Base-by-base conservation (phyloP, 2,888 invertebrate species). In the Amphimallon solstitiale region DNA sequence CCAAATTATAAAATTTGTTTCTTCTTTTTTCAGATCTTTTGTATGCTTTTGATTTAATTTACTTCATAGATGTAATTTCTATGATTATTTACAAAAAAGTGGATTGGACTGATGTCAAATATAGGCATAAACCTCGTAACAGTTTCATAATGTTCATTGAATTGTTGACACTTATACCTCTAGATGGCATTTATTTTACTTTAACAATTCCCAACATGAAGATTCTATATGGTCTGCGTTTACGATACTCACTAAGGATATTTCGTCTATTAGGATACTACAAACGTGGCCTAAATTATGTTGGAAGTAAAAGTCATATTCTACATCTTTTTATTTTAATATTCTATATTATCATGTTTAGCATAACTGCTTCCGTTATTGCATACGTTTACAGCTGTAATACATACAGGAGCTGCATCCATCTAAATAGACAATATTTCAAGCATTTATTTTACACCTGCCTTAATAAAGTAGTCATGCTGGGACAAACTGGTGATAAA, bases 41-140 rank as follows among this genome's bases (percentile, higher is more conserved):
- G 9, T 67, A 65, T 9, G 64, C 61, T n/a, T 67, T 64, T 37
- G 67, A 67, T 37, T 19, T 67, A 2, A 43, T 65, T 23, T 67
- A 67, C 17, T 65, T 67, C 15, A 59, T 65, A 23, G 67, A 67
- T 46, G 23, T 67, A 37, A 40, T 67, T 12, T 46, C 59, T 9
- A 67, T 67, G 67, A 61, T 52, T 14, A 61, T 64, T 35, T 67
- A 64, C 52, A 60, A 64, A 12, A 45, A 46, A 5, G 14, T 62
- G 6, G 34, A 45, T 17, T 67, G 67, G 67, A 48, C 14, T 5
- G 61, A 64, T 12, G 46, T 65, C 1, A 65, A 65, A 34, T 62
- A 63, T 23, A 46, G 43, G 5, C 38, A 65, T 29, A 60, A 52
- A 21, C 65, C 67, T 2, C 65, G 67, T 17, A 54, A 65, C 19